phyloP scores from a whole-genome alignment of 2,888 invertebrate species.

The Agrotis exclamationis region DNA sequence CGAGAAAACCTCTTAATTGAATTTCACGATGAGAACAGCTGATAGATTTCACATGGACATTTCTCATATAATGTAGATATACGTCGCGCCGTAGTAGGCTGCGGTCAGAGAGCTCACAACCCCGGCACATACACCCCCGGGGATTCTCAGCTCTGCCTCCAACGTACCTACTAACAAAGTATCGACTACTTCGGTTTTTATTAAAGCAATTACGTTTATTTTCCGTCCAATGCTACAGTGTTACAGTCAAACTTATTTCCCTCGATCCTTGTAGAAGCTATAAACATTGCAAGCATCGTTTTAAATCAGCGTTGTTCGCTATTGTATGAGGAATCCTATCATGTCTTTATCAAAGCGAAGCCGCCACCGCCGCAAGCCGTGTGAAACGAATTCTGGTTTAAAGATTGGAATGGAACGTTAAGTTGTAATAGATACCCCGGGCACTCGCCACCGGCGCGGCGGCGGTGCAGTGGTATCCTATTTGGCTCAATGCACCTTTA shows the following conservation, averaged over 20 bases:
- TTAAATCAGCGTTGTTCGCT: constrained; percentile 39
- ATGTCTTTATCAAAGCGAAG: constrained; percentile 37
- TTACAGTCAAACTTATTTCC: constrained; percentile 53
- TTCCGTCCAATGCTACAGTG: constrained; percentile 26
- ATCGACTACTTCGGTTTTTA: constrained; percentile 59
- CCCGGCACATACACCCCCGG: constrained; percentile 51
- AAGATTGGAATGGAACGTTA: constrained; percentile 51
- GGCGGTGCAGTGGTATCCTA: constrained; percentile 33
- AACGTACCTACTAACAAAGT: constrained; percentile 59
- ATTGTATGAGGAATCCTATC: constrained; percentile 30
- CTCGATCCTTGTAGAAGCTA: constrained; percentile 37
- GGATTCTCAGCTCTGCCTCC: constrained; percentile 51
- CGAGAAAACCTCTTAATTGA: constrained; percentile 20
- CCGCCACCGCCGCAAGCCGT: constrained; percentile 26
- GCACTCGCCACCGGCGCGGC: constrained; percentile 19
- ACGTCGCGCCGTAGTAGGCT: constrained; percentile 47
- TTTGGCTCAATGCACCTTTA: constrained; percentile 38
- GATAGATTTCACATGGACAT: constrained; percentile 59
- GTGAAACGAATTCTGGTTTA: constrained; percentile 43
- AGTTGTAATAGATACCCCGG: constrained; percentile 49
- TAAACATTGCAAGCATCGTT: constrained; percentile 31
- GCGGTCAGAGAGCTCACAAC: constrained; percentile 59
- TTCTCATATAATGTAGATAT: constrained; percentile 37
- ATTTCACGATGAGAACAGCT: constrained; percentile 58
- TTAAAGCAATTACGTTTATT: constrained; percentile 62